Evolutionary conservation across 2,113 vertebrate genomes (phyloP), one percentile per base, ranked within the genome.

Genomic region (Epinephelus fuscoguttatus): DNA sequence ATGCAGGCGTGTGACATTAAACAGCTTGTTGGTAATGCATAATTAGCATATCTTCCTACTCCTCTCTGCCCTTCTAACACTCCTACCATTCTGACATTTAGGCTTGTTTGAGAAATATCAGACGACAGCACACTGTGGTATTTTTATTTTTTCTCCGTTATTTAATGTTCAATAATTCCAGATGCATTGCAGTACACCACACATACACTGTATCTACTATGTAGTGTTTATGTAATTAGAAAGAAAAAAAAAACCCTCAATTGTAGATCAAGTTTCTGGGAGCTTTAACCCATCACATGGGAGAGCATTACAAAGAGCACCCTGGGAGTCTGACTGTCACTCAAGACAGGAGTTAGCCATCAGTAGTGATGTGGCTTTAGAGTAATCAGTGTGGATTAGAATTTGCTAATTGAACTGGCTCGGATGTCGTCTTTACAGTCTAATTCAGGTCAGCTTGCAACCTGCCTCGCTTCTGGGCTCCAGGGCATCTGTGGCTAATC

Each of bases 351-450:
- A 75, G 70, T 82, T 86, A 75, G 82, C 62, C 78, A 62, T 82
- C 75, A 82, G 73, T 84, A 68, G 76, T 77, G 85, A 82, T 80
- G 76, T 85, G 73, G 72, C 71, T 75, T 77, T 81, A 59, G 69
- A 85, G 80, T 82, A 89, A 91, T 87, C 81, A 84, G 77, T 83
- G 71, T 88, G 85, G 84, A 92, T 93, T 90, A 88, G 80, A 82
- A 91, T 80, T 81, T 88, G 73, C 81, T 90, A 86, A 95, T 94
- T 94, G 89, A 89, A 89, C 83, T 84, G 84, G 80, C 84, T 85
- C 75, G 63, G 77, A 89, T 89, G 84, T 89, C 77, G 74, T 85
- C 62, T 85, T 88, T 85, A 91, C 81, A 71, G 66, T 89, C 81
- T 90, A 81, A 94, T 91, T 88, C 81, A 74, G 89, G 88, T 90